Evolutionary conservation across 2,797 vertebrate genomes (phyloP).

Genomic region (Champsocephalus gunnari): DNA sequence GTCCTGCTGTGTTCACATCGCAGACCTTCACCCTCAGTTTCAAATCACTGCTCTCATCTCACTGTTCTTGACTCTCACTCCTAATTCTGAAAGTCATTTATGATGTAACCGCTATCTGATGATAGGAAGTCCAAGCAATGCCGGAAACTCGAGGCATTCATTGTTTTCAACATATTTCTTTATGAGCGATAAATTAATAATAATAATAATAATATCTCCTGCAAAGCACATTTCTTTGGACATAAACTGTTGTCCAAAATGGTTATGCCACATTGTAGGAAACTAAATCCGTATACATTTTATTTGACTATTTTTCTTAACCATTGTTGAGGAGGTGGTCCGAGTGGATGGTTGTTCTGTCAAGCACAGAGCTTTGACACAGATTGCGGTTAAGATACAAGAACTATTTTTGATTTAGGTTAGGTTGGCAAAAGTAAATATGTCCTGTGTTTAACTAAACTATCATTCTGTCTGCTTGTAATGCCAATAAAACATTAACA

Average conservation of each 20-base stretch:
- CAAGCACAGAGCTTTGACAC: background rate
- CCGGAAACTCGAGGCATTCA: background rate
- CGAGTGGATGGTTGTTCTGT: background rate
- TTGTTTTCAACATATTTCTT: background rate
- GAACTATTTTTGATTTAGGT: too few species aligned
- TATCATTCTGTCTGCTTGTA: too few species aligned
- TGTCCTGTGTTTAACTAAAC: too few species aligned
- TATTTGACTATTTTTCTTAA: too few species aligned
- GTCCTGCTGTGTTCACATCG: conserved; percentile 61
- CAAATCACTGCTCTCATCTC: conserved; percentile 26
- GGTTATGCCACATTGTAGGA: too few species aligned
- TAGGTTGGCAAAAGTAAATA: too few species aligned
- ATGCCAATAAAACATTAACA: too few species aligned
- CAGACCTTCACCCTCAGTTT: conserved; percentile 64
- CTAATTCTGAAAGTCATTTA: background rate
- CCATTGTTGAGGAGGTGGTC: background rate
- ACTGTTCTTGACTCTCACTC: background rate
- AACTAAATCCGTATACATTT: too few species aligned
- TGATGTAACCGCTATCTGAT: background rate
- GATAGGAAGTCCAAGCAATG: background rate
- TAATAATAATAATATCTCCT: background rate
- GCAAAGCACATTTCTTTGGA: background rate
- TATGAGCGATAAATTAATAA: background rate
- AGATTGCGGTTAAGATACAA: too few species aligned
- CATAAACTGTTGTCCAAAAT: too few species aligned